phyloP scores from a whole-genome alignment of 2,888 invertebrate genomes.

The Drosophila dives region DNA sequence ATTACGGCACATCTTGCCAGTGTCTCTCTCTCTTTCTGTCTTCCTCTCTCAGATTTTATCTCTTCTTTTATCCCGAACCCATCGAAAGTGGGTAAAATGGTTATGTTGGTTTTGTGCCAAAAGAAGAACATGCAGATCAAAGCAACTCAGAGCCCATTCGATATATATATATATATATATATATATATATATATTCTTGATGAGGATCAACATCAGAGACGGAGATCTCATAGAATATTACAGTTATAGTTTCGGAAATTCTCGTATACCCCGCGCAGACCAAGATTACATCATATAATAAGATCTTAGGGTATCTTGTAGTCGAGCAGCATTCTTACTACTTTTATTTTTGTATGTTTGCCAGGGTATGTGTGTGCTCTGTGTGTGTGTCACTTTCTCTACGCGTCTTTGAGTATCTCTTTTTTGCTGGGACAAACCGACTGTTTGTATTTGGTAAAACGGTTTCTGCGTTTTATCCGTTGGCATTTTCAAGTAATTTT shows the following conservation, averaged over 20 bases:
- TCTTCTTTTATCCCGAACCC: not conserved
- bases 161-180: no score
- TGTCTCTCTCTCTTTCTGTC: slow-evolving; percentile 4
- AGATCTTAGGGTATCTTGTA: not conserved
- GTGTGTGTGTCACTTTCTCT: slow-evolving; percentile 21
- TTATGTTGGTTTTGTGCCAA: not conserved
- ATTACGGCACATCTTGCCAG: not conserved
- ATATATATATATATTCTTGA: not conserved
- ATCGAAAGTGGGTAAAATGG: not conserved
- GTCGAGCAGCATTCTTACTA: not conserved
- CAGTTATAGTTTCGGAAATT: not conserved
- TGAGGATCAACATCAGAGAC: not conserved
- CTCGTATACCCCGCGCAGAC: not conserved
- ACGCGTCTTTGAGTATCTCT: slow-evolving; percentile 24
- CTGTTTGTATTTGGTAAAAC: slow-evolving; percentile 64
- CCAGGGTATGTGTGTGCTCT: slow-evolving; percentile 10
- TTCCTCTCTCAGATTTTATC: not conserved
- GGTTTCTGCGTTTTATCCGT: slow-evolving; percentile 70
- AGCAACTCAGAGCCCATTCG: not conserved
- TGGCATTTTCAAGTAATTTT: slow-evolving; percentile 79
- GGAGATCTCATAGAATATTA: not conserved
- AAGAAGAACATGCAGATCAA: not conserved
- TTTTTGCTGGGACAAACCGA: slow-evolving; percentile 48
- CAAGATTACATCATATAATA: not conserved
- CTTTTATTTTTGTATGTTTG: not conserved